Evolutionary conservation across 2,113 vertebrate genomes (phyloP).

Genomic region (Pitta sordida): DNA sequence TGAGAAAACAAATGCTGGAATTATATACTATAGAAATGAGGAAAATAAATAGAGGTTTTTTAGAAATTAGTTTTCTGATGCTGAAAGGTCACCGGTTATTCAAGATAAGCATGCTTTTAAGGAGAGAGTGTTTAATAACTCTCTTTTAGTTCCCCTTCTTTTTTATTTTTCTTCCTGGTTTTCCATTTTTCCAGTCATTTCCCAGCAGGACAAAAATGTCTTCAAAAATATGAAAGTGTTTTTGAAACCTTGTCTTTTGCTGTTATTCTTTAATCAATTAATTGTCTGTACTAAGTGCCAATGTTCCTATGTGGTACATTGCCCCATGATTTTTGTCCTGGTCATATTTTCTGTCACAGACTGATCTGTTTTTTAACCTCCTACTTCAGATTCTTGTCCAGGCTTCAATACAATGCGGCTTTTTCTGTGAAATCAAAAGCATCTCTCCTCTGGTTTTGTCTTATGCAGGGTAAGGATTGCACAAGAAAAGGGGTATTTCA

Average conservation of each 20-base stretch:
- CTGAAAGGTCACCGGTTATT: neutral
- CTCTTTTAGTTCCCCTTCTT: fast-evolving
- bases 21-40: neutral
- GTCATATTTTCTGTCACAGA: neutral
- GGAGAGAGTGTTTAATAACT: neutral
- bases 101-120: neutral
- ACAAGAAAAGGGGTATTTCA: neutral
- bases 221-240: neutral
- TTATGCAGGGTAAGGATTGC: neutral
- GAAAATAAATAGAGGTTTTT: neutral
- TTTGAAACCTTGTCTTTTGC: neutral
- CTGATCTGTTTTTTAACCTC: neutral
- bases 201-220: neutral
- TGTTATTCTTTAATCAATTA: neutral
- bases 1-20: neutral
- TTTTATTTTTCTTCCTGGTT: neutral
- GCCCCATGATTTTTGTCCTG: neutral
- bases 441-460: neutral
- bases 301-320: neutral
- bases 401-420: neutral
- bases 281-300: neutral
- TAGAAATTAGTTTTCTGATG: neutral
- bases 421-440: neutral
- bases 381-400: neutral
- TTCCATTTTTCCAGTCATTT: neutral